Evolutionary conservation across 2,888 invertebrate species (phyloP).

Genomic region (Brachycybe producta): DNA sequence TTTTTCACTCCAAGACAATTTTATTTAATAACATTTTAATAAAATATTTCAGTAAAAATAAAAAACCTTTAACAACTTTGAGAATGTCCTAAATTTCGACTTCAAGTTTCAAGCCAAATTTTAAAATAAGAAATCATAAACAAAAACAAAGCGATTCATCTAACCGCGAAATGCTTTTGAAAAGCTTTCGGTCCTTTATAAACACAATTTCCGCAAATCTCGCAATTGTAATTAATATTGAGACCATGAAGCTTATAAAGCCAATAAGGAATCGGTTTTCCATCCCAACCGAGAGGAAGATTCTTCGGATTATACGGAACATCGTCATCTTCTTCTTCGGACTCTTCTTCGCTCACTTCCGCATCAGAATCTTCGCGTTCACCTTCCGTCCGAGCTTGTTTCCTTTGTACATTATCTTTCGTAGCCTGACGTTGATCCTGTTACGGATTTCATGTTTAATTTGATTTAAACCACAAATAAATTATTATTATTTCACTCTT

Average conservation of each 20-base stretch:
- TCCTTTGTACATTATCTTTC: constrained; percentile 95
- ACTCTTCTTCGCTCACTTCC: constrained; percentile 48
- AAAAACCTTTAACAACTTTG: too few species aligned
- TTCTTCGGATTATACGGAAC: constrained; percentile 99
- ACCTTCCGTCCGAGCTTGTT: constrained; percentile 89
- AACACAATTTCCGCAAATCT: constrained; percentile 97
- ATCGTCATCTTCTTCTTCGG: constrained; percentile 73
- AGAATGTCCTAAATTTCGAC: too few species aligned
- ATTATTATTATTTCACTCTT: background rate
- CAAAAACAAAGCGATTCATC: too few species aligned
- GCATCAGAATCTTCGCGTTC: constrained; percentile 84
- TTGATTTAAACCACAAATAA: background rate
- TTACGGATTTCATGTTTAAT: background rate
- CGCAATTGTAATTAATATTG: constrained; percentile 97
- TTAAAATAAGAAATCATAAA: background rate
- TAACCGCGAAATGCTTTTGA: constrained; percentile 88
- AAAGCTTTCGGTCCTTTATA: constrained; percentile 99
- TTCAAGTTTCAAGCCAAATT: constrained; percentile 19
- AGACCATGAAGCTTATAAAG: constrained; percentile 96
- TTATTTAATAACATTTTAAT: too few species aligned
- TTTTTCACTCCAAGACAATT: too few species aligned
- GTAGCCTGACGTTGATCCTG: constrained; percentile 71
- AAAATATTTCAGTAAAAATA: too few species aligned
- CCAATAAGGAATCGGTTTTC: constrained; percentile 90
- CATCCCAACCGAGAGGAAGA: constrained; percentile 96